Evolutionary conservation across 2,888 invertebrate species (phyloP).

Genomic region (Campoletis raptor): DNA sequence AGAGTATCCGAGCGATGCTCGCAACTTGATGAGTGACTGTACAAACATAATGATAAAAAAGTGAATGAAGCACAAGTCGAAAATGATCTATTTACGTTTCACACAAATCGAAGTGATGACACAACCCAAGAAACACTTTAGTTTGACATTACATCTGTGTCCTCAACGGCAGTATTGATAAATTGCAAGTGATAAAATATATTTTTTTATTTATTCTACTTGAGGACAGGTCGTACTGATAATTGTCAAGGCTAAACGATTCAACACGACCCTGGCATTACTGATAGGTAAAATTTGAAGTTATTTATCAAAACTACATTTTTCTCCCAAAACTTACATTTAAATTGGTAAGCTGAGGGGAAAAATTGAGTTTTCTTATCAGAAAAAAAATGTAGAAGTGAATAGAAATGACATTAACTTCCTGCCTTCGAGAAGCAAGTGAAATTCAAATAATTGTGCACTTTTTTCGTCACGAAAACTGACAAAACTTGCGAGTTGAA

Average conservation of each 20-base stretch:
- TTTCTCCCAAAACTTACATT: neutral
- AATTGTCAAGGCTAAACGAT: constrained; percentile 57
- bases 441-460: neutral
- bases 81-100: constrained; percentile 13
- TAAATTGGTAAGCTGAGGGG: neutral
- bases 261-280: neutral
- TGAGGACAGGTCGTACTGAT: constrained; percentile 41
- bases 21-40: constrained; percentile 35
- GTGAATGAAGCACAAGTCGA: neutral
- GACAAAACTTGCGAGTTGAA: neutral
- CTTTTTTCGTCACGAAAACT: neutral
- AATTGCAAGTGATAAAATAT: constrained; percentile 40
- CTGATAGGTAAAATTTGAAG: constrained; percentile 26
- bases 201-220: constrained; percentile 18
- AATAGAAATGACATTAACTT: neutral
- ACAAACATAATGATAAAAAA: constrained; percentile 17
- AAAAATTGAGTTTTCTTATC: neutral
- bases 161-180: constrained; percentile 16
- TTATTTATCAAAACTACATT: neutral
- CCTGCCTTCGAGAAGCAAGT: neutral
- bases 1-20: constrained; percentile 8
- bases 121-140: constrained; percentile 18
- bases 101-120: neutral
- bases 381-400: neutral
- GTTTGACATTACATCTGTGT: constrained; percentile 8